phyloP scores from a whole-genome alignment of 2,113 vertebrate genomes.

The Podiceps cristatus region DNA sequence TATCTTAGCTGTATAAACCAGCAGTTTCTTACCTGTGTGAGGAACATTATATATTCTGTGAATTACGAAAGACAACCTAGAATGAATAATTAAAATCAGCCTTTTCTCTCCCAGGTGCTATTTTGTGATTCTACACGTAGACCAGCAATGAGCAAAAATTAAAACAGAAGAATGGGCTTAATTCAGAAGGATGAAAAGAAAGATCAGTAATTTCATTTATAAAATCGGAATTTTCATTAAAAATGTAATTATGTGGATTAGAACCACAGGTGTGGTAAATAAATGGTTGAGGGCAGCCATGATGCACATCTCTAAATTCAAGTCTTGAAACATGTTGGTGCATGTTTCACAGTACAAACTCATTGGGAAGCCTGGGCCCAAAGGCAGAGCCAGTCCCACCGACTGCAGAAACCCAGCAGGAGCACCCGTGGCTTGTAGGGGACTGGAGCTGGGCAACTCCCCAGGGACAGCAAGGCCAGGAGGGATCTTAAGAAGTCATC shows the following conservation, averaged over 20 bases:
- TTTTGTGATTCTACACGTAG: not conserved
- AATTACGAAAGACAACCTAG: not conserved
- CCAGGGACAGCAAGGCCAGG: not conserved
- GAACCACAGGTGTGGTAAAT: not conserved
- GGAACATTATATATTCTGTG: not conserved
- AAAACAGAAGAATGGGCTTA: not conserved
- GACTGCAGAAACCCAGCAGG: not conserved
- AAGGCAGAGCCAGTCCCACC: not conserved
- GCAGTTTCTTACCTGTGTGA: not conserved
- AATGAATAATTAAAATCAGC: not conserved
- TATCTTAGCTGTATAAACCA: not conserved
- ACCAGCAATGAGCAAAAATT: not conserved
- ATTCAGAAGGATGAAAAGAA: not conserved
- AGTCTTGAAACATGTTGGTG: not conserved
- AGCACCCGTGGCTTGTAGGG: rapidly evolving
- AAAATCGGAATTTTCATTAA: not conserved
- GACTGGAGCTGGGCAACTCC: not conserved
- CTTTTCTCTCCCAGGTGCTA: not conserved
- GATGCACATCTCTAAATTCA: not conserved
- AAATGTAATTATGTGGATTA: not conserved
- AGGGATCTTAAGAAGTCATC: not conserved
- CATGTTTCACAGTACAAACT: not conserved
- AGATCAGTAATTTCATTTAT: not conserved
- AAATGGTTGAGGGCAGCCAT: not conserved
- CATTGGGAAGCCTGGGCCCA: not conserved